These are phyloP conservation scores for Anabacerthia variegaticeps DNA, from an alignment of 2,797 vertebrate species.

Conservation along the genomic window DNA sequence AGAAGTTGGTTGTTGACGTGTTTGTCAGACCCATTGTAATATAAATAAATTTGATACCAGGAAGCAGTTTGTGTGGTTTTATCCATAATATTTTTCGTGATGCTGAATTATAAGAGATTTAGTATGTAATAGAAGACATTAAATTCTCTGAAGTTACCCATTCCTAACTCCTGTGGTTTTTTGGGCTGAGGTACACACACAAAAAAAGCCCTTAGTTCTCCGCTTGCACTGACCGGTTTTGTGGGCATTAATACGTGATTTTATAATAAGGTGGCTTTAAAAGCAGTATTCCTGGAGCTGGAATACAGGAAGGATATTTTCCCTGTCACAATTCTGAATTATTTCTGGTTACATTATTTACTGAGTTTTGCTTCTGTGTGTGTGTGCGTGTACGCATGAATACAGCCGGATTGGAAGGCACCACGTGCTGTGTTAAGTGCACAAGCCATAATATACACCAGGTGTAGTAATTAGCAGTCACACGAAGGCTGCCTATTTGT, in stretches of 20 bases:
- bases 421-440: constrained; percentile 77
- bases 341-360: constrained; percentile 29
- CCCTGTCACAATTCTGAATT: neutral
- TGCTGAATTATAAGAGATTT: neutral
- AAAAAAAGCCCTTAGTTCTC: neutral
- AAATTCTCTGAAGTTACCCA: neutral
- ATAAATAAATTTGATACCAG: neutral
- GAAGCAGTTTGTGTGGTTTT: neutral
- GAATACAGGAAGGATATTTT: neutral
- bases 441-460: constrained; percentile 83
- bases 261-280: neutral
- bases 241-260: neutral
- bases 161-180: neutral
- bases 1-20: neutral
- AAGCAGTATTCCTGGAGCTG: neutral
- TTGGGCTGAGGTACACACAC: neutral
- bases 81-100: neutral
- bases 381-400: neutral
- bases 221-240: neutral
- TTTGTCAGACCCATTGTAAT: neutral
- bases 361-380: constrained; percentile 21
- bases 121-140: neutral
- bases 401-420: constrained; percentile 63
- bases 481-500: constrained; percentile 83
- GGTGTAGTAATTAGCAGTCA: constrained; percentile 87